A percentile compares a stretch with the other conserved stretches of the same genome.
These are phyloP conservation scores for Ptychochromis oligacanthus DNA, from an alignment of 2,113 vertebrate species.

Conservation along the genomic window DNA sequence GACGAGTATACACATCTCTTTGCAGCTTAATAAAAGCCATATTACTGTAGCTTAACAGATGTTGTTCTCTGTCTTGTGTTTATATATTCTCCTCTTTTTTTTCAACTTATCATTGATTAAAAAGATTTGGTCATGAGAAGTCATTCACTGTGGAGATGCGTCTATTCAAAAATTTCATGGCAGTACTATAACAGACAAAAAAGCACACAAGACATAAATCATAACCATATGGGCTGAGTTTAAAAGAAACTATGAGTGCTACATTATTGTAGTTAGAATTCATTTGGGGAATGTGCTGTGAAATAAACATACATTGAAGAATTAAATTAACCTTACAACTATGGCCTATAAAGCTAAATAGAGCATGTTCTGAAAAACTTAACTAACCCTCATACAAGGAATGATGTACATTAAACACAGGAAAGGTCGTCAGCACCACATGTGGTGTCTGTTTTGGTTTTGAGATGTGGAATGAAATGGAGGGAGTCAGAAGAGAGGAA, in stretches of 20 bases:
- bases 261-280: slow-evolving; percentile 45
- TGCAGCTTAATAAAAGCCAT: slow-evolving; percentile 57
- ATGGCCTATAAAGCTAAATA: slow-evolving; percentile 55
- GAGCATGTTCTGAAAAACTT: slow-evolving; percentile 41
- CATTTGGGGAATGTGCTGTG: slow-evolving; percentile 49
- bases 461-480: slow-evolving; percentile 43
- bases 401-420: slow-evolving; percentile 48
- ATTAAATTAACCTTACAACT: slow-evolving; percentile 60
- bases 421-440: slow-evolving; percentile 56
- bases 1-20: slow-evolving; percentile 54
- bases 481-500: slow-evolving; percentile 28
- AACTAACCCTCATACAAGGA: not conserved
- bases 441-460: slow-evolving; percentile 67
- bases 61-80: slow-evolving; percentile 35
- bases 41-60: slow-evolving; percentile 51
- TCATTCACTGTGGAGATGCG: slow-evolving; percentile 47
- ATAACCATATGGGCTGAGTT: slow-evolving; percentile 57
- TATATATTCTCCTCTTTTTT: not conserved
- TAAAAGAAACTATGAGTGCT: slow-evolving; percentile 32
- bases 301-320: slow-evolving; percentile 63
- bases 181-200: slow-evolving; percentile 55
- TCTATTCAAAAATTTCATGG: slow-evolving; percentile 62
- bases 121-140: slow-evolving; percentile 44
- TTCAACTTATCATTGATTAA: slow-evolving; percentile 51
- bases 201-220: slow-evolving; percentile 53